phyloP scores from a whole-genome alignment of 2,113 vertebrate species.

The Oryctolagus cuniculus region DNA sequence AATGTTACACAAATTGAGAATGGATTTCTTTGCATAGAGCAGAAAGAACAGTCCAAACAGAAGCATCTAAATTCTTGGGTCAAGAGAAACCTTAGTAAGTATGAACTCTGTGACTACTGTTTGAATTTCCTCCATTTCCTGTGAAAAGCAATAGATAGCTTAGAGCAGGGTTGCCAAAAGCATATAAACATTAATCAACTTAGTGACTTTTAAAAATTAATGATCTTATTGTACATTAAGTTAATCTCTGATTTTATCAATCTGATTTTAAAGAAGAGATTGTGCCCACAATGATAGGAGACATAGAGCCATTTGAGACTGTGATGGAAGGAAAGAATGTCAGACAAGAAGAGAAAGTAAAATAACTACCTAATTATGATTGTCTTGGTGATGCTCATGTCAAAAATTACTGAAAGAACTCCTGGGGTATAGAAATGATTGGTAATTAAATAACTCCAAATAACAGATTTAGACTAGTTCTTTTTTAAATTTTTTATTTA shows the following conservation, averaged over 20 bases:
- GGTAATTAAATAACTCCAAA: not conserved
- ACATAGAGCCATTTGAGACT: not conserved
- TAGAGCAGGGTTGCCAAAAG: not conserved
- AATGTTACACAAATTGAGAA: not conserved
- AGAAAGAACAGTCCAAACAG: slow-evolving; percentile 55
- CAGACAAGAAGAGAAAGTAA: not conserved
- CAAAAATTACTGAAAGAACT: not conserved
- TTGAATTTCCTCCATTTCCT: slow-evolving; percentile 24
- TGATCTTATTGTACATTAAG: not conserved
- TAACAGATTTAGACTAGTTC: not conserved
- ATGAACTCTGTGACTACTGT: slow-evolving; percentile 51
- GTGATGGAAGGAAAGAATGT: not conserved
- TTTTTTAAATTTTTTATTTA: no score
- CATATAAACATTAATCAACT: not conserved
- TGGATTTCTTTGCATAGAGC: not conserved
- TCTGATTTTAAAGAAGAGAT: not conserved
- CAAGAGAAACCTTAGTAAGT: slow-evolving; percentile 36
- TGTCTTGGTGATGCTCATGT: not conserved
- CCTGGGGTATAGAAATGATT: not conserved
- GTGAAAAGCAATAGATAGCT: not conserved
- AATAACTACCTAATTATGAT: not conserved
- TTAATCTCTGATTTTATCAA: not conserved
- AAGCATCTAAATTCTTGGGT: not conserved
- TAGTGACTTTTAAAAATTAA: not conserved
- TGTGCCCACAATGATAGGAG: not conserved